Conservation (phyloP, 2,113 vertebrate genomes). For the Mesembrinibis cayennensis region DNA sequence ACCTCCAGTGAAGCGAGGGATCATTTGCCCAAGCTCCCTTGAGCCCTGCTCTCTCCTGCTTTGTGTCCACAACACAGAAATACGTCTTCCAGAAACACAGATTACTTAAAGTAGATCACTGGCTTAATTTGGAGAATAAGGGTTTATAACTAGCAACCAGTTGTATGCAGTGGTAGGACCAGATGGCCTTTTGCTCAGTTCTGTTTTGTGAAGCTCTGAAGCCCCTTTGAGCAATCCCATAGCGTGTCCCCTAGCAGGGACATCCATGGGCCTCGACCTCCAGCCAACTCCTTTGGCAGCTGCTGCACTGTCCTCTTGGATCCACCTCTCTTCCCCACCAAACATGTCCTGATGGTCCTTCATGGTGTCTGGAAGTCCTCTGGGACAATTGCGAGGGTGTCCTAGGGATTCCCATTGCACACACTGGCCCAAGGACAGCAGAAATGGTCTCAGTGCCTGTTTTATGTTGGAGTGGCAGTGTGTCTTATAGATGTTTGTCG, state of each 20-base stretch:
- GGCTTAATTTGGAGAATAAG: background rate
- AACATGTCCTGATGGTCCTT: background rate
- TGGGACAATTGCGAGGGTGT: background rate
- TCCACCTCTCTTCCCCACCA: background rate
- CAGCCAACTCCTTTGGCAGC: background rate
- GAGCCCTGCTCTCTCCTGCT: background rate
- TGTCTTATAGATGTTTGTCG: background rate
- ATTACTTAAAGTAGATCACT: background rate
- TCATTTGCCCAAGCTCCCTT: background rate
- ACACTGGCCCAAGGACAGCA: background rate
- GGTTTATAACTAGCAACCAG: background rate
- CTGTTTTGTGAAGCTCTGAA: background rate
- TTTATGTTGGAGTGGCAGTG: too few relatives aligned
- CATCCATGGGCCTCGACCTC: background rate
- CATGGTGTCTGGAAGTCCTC: fast-evolving
- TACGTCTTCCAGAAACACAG: background rate
- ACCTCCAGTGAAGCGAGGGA: background rate
- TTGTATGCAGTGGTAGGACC: background rate
- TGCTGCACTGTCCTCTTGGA: background rate
- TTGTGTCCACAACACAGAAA: background rate
- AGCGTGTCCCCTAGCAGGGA: background rate
- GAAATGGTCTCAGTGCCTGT: background rate
- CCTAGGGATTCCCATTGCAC: background rate
- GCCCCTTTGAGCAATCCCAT: background rate
- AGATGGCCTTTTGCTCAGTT: background rate